Evolutionary conservation across 53 echinoderm and acorn worm genomes (phyloP), one percentile per base, ranked within the genome.

Genomic region (Hippasteria phrygiana): DNA sequence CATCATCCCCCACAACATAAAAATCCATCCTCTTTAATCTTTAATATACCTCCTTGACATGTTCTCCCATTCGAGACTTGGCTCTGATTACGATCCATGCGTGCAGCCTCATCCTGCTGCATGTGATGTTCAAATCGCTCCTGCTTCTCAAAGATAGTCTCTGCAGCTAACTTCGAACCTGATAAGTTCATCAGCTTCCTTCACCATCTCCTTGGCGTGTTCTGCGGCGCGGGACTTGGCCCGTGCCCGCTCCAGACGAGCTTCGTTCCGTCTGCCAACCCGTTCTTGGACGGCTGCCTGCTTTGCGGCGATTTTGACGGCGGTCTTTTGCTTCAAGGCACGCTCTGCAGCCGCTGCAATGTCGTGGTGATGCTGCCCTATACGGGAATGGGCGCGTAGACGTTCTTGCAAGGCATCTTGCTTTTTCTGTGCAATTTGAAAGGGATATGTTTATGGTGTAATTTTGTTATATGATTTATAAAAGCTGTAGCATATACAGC

Each of bases 31-130:
- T 8, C 13, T 31, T 22, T 33, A 33, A 31, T 14, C 11, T 1
- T 50, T 13, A 16, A 8, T 47, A 46, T 3, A 74, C 74, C 74
- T 74, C 74, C 28, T 45, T 74, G 12, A 47, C 74, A 45, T 47
- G 74, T 46, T 74, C 74, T 9, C 14, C 74, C 74, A 74, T 11
- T 28, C 47, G 74, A 74, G 74, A 74, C 74, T 45, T 74, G 34
- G 74, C 74, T 43, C 74, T 74, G 74, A 74, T 74, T n/a, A 29
- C 74, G 74, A 47, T 74, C 74, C 74, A 74, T 74, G 9, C 46
- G n/a, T 14, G 1, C 31, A 47, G 74, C 74, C 46, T 74, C 74
- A 10, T 28, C 20, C 14, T 74, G 46, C 29, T 74, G 74, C 74
- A 43, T 5, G 8, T 29, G 74, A 17, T 43, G 13, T 17, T 47